These are phyloP conservation scores for Idris sp. DNA, from an alignment of 1,140 invertebrate genomes.

Conservation along the genomic window DNA sequence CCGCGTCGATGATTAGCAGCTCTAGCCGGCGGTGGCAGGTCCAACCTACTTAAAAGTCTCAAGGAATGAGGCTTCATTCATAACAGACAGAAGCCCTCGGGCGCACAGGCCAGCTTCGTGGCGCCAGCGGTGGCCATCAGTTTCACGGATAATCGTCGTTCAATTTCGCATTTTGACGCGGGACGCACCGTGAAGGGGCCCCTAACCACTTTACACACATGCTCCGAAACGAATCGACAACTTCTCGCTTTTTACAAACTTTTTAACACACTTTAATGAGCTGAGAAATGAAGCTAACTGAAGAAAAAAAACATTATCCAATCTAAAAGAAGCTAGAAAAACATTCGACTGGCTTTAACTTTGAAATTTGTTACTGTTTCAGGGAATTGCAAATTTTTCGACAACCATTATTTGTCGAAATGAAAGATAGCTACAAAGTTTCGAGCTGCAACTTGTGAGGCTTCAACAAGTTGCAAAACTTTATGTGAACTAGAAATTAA, in stretches of 20 bases:
- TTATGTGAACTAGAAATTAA: conserved; percentile 28
- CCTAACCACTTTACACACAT: conserved; percentile 52
- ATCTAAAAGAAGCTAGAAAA: too few species aligned
- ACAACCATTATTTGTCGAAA: conserved; percentile 2
- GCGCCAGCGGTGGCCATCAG: conserved; percentile 74
- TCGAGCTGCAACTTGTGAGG: conserved; percentile 35
- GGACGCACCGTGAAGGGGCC: conserved; percentile 59
- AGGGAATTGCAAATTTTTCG: conserved; percentile 35
- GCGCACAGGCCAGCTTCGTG: conserved; percentile 65
- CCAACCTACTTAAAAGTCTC: conserved; percentile 58
- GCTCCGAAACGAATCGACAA: conserved; percentile 39
- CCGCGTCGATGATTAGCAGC: conserved; percentile 49
- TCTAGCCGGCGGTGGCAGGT: conserved; percentile 56
- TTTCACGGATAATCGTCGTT: conserved; percentile 76
- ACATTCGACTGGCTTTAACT: too few species aligned
- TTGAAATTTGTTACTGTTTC: too few species aligned
- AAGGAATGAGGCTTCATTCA: conserved; percentile 70
- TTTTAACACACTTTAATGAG: conserved; percentile 38
- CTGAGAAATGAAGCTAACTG: too few species aligned
- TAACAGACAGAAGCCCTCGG: conserved; percentile 67
- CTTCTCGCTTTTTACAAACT: conserved; percentile 12
- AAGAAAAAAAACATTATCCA: too few species aligned
- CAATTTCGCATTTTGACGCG: conserved; percentile 76
- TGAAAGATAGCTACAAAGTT: neutral
- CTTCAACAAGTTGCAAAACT: conserved; percentile 36